Evolutionary conservation across 2,888 invertebrate genomes (phyloP).

Genomic region (Rotaria socialis): DNA sequence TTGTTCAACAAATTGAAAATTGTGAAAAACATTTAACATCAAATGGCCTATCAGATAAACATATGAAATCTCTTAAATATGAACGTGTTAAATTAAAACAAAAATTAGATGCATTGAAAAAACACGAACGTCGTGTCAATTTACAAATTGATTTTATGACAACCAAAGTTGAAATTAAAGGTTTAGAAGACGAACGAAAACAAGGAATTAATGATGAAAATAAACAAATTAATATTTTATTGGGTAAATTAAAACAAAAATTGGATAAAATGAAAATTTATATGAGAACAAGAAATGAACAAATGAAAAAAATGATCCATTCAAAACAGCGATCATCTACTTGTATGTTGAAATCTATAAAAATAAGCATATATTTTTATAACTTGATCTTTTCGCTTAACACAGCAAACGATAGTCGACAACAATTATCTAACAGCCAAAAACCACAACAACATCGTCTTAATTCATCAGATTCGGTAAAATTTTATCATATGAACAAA

Average conservation of each 20-base stretch:
- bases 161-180: slow-evolving; percentile 4
- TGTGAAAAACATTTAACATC: not conserved
- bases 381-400: not conserved
- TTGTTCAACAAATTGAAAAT: not conserved
- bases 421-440: not conserved
- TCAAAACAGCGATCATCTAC: not conserved
- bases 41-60: not conserved
- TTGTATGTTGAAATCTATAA: not conserved
- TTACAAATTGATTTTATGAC: slow-evolving; percentile 22
- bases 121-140: slow-evolving; percentile 29
- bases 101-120: slow-evolving; percentile 24
- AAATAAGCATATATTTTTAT: not conserved
- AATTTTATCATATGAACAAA: too few species aligned
- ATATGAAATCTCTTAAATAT: not conserved
- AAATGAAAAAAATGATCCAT: not conserved
- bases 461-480: not conserved
- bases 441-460: not conserved
- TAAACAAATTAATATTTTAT: not conserved
- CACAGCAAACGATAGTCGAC: not conserved
- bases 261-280: slow-evolving; percentile 31
- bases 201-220: not conserved
- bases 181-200: slow-evolving; percentile 4
- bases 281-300: slow-evolving; percentile 24
- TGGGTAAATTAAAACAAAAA: slow-evolving; percentile 23
- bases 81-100: slow-evolving; percentile 24